Evolutionary conservation across 2,888 invertebrate genomes (phyloP).

Genomic region (Agrochola litura): DNA sequence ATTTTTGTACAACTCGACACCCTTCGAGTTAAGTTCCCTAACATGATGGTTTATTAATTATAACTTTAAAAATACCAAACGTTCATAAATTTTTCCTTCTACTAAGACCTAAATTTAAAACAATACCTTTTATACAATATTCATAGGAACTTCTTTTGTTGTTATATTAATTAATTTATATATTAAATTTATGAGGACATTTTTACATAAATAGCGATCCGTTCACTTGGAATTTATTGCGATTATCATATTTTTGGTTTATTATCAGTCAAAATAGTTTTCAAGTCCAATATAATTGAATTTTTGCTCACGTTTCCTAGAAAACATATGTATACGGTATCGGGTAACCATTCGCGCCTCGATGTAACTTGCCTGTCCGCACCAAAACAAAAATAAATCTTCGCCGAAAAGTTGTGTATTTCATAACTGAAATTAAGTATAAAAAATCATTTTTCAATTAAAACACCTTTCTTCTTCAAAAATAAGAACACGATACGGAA

Average conservation of each 20-base stretch:
- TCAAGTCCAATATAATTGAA: conserved; percentile 77
- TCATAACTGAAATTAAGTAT: conserved; percentile 75
- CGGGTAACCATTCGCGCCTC: conserved; percentile 82
- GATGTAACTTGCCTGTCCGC: conserved; percentile 81
- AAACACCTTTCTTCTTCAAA: conserved; percentile 75
- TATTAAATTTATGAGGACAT: conserved; percentile 89
- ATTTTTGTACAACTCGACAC: conserved; percentile 84
- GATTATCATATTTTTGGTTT: conserved; percentile 74
- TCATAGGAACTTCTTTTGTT: conserved; percentile 91
- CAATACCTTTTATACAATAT: conserved; percentile 90
- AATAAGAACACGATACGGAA: conserved; percentile 80
- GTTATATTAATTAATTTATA: conserved; percentile 90
- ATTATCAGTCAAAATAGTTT: conserved; percentile 77
- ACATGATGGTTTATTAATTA: conserved; percentile 85
- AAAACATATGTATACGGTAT: conserved; percentile 82
- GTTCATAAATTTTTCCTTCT: conserved; percentile 89
- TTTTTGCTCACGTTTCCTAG: conserved; percentile 86
- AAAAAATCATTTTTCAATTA: conserved; percentile 70
- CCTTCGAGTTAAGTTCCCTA: conserved; percentile 82
- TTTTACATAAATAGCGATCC: conserved; percentile 90
- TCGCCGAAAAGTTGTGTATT: conserved; percentile 88
- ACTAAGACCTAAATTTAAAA: conserved; percentile 90
- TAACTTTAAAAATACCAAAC: conserved; percentile 90
- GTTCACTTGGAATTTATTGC: conserved; percentile 84
- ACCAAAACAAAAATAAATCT: conserved; percentile 81